Base-by-base conservation (phyloP, 2,888 invertebrate genomes). In the Ophion ventricosus region DNA sequence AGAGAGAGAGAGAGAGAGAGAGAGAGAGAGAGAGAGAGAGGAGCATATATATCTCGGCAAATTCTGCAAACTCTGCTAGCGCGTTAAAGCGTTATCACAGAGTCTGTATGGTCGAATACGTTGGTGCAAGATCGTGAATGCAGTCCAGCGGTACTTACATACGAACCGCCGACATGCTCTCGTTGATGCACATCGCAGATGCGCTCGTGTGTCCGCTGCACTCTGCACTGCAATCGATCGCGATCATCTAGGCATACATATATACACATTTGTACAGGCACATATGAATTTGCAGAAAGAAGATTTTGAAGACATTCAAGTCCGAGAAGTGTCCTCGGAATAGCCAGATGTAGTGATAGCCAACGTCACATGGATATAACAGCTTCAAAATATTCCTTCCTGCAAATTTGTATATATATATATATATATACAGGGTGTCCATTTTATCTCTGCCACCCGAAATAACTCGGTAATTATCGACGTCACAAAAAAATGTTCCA, bases 181-280 rank as follows among this genome's bases (percentile, higher is more conserved):
- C 82, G 75, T 85, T 86, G 90, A 89, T 87, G 88, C 88, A 88
- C 88, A 87, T 88, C 84, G 86, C 85, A 85, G 81, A 86, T 85
- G 85, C 74, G 82, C 76, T 76, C 74, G 74, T 80, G 82, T 78
- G 83, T 75, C 85, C 84, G 82, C 61, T 72, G 80, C 84, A 80
- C 83, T 84, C 84, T 76, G 79, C 85, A 82, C 84, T 80, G 84
- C 83, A 80, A 79, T 83, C 84, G 76, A 75, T 77, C 82, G 80
- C 69, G 74, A 76, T 79, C 79, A 83, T 86, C 76, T 67, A 80
- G 49, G 3, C 17, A 49, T 17, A 4, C 49, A 17, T 49, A 49
- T 4, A 49, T 17, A 17, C 17, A 14, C 49, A 2, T 49, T 49
- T 17, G 49, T 49, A 49, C 49, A 49, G 49, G 14, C 17, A 49